Base-by-base conservation (phyloP, 2,797 vertebrate genomes). In the Pseudotriccus pelzelni region DNA sequence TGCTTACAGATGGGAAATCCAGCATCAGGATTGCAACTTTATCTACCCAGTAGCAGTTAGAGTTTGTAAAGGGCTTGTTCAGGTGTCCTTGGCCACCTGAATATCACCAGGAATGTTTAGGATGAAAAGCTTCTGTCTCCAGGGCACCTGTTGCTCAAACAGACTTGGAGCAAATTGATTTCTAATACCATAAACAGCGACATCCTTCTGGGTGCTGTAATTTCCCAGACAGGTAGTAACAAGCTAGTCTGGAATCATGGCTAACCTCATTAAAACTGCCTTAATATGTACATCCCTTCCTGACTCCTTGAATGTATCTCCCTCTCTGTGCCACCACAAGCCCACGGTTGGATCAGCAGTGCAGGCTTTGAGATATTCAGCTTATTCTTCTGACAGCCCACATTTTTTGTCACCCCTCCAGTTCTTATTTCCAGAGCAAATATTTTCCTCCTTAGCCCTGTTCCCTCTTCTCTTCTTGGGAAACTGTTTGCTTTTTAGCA, bases 271-370 rank as follows among this genome's bases (percentile, higher is more conserved):
- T 43, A 37, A 67, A 46, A 32, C 52, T 90, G 93, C 94, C 95
- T 96, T 96, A 86, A 80, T 36, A 37, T 3, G 6, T 55, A 78
- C 69, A 67, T 59, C 77, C 66, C 46, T 43, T 90, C 39, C 81
- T 92, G 91, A 72, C 78, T 90, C 85, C 34, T 43, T 84, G 88
- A 96, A 91, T 89, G 90, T 66, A 94, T 37, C 67, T 84, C 46
- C 7, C 56, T 84, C 37, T 41, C 62, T 18, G 41, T n/a, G 41
- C 32, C 44, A 69, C 84, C 82, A 52, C 5, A 2, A 92, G 93
- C 25, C 58, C 52, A 49, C 84, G 46, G 63, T 21, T 55, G 34
- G 47, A 80, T 5, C 89, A 77, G 37, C 68, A 69, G 28, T n/a
- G 16, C 44, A 58, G 55, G 37, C 52, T 84, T 78, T 73, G 47